Conservation (phyloP, 2,888 invertebrate genomes). For the Ernsta delagoae region DNA sequence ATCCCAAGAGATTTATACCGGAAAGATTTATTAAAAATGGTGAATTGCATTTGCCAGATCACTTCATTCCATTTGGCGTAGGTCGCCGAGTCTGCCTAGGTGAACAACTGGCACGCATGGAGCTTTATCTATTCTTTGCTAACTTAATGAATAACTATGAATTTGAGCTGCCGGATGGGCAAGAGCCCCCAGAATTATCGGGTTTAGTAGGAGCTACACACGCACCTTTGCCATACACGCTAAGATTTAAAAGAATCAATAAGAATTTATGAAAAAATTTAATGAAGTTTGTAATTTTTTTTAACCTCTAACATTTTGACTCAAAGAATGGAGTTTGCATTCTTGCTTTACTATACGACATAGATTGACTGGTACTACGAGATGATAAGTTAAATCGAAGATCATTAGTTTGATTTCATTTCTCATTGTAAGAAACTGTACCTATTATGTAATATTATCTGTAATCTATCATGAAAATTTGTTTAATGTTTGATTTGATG, state of each 20-base stretch:
- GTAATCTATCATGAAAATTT: too few species aligned
- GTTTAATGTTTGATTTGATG: neutral
- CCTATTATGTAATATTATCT: neutral
- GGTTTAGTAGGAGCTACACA: slow-evolving; percentile 91
- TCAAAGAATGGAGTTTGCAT: neutral
- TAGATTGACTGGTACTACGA: neutral
- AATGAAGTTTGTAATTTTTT: neutral
- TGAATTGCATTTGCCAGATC: slow-evolving; percentile 89
- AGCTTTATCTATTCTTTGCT: slow-evolving; percentile 92
- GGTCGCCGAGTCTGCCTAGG: slow-evolving; percentile 94
- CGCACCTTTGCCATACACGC: slow-evolving; percentile 82
- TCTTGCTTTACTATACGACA: neutral
- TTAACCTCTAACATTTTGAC: neutral
- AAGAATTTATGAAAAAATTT: neutral
- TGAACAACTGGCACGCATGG: slow-evolving; percentile 92
- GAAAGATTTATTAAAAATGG: slow-evolving; percentile 89
- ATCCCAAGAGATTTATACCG: slow-evolving; percentile 91
- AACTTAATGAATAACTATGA: slow-evolving; percentile 91
- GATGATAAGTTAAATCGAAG: neutral
- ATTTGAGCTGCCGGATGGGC: slow-evolving; percentile 87
- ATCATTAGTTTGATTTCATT: neutral
- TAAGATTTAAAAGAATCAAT: slow-evolving; percentile 43
- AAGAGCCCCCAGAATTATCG: slow-evolving; percentile 88
- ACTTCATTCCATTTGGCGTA: slow-evolving; percentile 93
- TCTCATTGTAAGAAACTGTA: neutral